Base-by-base conservation (phyloP, 2,888 invertebrate genomes). In the Diaperis boleti region DNA sequence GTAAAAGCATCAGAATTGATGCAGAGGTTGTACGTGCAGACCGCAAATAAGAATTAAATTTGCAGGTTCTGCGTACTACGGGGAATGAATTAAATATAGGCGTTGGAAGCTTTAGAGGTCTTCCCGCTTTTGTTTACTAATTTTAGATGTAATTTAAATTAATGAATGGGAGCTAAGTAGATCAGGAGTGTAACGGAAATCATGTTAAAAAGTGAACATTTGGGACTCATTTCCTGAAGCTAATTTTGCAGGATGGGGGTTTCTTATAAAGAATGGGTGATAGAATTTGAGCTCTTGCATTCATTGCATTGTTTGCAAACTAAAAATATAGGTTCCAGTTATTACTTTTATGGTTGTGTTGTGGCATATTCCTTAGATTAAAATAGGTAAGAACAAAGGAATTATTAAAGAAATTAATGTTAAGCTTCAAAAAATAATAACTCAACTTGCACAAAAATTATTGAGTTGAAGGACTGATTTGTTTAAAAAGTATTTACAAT, bases 101-200 rank as follows among this genome's bases (percentile, higher is more conserved):
- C 33, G 33, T 13, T 13, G 33, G 5, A 11, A 11, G 33, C 33
- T 33, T 11, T 11, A 11, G 11, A 5, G 33, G 11, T 4, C 6
- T 33, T 33, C 11, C 11, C 17, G 42, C 44, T 7, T 22, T 20
- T 22, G 26, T 44, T 44, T 44, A 10, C 11, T 39, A 39, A 17
- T 44, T 44, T 44, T 18, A 7, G 13, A 44, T 22, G 22, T 44
- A 44, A 42, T 42, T 42, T 42, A 42, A 42, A 42, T 42, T 42
- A 42, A 42, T 42, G 42, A 42, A 18, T 5, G 6, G 6, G 33
- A 33, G 10, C 1, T 33, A 33, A 13, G 33, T 13, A 11, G 33
- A 33, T 33, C 33, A 26, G 8, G 26, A 26, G 3, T 26, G 6
- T 26, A 2, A 2, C 6, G 3, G 6, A 26, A 26, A 26, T 26